Evolutionary conservation across 92 coral and sea anemone genomes (phyloP).

Genomic region (Actinernus sp.): DNA sequence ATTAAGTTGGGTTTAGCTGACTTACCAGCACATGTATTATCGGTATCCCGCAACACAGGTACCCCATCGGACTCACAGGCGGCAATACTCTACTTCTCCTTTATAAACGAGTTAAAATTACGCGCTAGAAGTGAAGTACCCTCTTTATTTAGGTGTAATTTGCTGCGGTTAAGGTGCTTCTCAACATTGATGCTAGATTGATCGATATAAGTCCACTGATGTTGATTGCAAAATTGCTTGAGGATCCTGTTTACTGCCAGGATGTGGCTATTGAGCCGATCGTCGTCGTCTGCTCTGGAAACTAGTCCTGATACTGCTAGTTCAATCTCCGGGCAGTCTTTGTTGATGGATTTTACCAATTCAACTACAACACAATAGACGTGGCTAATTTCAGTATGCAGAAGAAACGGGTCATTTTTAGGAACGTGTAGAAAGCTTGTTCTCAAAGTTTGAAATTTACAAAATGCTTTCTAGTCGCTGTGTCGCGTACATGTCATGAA

Average conservation of each 20-base stretch:
- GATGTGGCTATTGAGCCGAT: slow-evolving; percentile 22
- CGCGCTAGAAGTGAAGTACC: slow-evolving; percentile 38
- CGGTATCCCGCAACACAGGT: too few relatives aligned
- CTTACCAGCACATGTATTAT: too few relatives aligned
- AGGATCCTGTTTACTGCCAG: slow-evolving; percentile 36
- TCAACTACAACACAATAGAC: too few relatives aligned
- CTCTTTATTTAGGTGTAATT: slow-evolving; percentile 31
- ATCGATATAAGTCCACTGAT: slow-evolving; percentile 31
- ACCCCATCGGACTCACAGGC: too few relatives aligned
- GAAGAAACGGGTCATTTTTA: too few relatives aligned
- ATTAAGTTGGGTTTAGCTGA: too few relatives aligned
- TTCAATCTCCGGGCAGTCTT: slow-evolving; percentile 24
- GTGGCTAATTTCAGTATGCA: too few relatives aligned
- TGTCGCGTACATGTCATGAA: too few relatives aligned
- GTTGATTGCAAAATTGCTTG: slow-evolving; percentile 25
- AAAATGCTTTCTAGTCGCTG: too few relatives aligned
- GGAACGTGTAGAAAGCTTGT: too few relatives aligned
- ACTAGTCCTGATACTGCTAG: slow-evolving; percentile 43
- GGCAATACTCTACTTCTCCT: too few relatives aligned
- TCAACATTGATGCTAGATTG: slow-evolving; percentile 15
- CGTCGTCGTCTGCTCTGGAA: slow-evolving; percentile 57
- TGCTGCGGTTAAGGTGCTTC: slow-evolving; percentile 42
- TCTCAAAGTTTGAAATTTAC: too few relatives aligned
- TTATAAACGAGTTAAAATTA: slow-evolving; percentile 26
- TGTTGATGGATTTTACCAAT: slow-evolving; percentile 29